Evolutionary conservation across 2,113 vertebrate genomes (phyloP), one percentile per base, ranked within the genome.

Genomic region (Chaetura pelagica): DNA sequence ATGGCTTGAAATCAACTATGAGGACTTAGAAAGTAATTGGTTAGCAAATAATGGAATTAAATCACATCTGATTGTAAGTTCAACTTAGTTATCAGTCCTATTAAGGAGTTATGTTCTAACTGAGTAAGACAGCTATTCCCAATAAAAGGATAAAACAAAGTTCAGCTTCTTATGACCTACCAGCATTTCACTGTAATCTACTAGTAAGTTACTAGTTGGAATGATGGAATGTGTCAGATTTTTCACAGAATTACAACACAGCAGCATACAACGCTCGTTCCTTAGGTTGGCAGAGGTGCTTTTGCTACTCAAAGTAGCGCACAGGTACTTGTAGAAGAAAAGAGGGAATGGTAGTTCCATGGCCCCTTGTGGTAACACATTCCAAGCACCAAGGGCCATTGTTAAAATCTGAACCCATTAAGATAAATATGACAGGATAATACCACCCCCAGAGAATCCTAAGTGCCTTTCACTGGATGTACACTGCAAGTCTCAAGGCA

Each of bases 391-490:
- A 97, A 97, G 96, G 97, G 94, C 89, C 90, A 7, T 95, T 94
- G 91, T 32, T 11, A 90, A 97, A 97, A 96, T 93, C 81, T 96
- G 97, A 98, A 97, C 94, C 90, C 90, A 96, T 69, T 96, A 63
- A 95, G 97, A 96, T 97, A 98, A 98, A 97, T 95, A 94, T 81
- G 88, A 97, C 92, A 97, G 87, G 97, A 97, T 97, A 95, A 98
- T 74, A 98, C 84, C 97, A 97, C 97, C 97, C 97, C 97, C 96
- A 64, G 48, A 90, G 97, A 97, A 95, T 96, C 95, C 95, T 82
- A 95, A 98, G 98, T 98, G 98, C 98, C 98, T 98, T 97, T 97
- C 94, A 95, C 97, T 96, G 98, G 97, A 98, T 98, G 97, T 97
- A 97, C 51, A 22, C 91, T 96, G 67, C 95, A 97, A 55, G 94